Percentiles rank a stretch among this genome's conserved stretches.
These are phyloP conservation scores for Petaurus breviceps DNA, from an alignment of 2,113 vertebrate genomes.

Conservation along the genomic window DNA sequence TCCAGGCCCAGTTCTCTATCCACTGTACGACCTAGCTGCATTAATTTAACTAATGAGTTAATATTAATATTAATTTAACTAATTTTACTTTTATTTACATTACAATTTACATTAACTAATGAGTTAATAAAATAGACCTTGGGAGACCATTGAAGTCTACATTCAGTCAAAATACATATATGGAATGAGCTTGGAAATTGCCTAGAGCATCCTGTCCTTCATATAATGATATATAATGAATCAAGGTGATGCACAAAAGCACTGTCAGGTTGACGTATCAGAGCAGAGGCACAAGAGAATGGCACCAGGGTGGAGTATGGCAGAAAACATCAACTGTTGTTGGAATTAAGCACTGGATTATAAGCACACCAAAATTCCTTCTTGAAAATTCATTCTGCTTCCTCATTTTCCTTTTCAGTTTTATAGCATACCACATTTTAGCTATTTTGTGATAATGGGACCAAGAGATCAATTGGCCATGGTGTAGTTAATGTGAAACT, in stretches of 20 bases:
- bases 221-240: neutral
- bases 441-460: neutral
- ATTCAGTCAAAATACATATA: neutral
- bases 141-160: neutral
- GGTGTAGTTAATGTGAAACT: neutral
- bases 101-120: too few relatives aligned
- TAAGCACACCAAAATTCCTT: neutral
- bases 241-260: too few relatives aligned
- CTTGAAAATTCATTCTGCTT: neutral
- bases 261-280: too few relatives aligned
- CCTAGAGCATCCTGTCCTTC: neutral
- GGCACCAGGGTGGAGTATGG: neutral
- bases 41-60: too few relatives aligned
- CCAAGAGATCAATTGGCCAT: neutral
- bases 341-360: conserved; percentile 24
- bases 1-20: neutral
- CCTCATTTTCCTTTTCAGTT: conserved; percentile 1
- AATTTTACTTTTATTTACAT: too few relatives aligned
- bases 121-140: neutral
- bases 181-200: neutral
- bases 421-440: neutral
- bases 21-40: neutral
- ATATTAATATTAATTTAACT: too few relatives aligned
- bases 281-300: neutral
- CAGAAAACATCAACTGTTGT: neutral